Base-by-base conservation (phyloP, 2,888 invertebrate species). In the Poecilus cupreus region DNA sequence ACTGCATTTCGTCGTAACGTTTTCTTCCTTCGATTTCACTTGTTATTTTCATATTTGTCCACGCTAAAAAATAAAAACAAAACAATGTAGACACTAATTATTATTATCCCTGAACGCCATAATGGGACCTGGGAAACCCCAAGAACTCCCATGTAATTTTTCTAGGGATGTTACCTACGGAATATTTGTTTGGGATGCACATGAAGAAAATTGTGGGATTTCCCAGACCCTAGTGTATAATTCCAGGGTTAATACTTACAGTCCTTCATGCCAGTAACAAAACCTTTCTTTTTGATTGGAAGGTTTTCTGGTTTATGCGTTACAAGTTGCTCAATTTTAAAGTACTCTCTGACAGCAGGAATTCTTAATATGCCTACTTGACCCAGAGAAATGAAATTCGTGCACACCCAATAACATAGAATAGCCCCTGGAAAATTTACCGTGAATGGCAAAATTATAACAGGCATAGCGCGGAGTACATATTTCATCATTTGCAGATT, bases 371-470 rank as follows among this genome's bases (percentile, higher is more conserved):
- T 76, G 6, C 93, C 92, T 5, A 95, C 96, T 93, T 98, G 97
- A 0, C 91, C 83, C 2, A 98, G 88, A 0, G 97, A 97, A 83
- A 97, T 93, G 60, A 95, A 92, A 88, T 98, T 98, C 85, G 94
- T 95, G 24, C 96, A 93, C 13, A 93, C 92, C 98, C 98, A 98
- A 87, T 98, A 98, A 37, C 95, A 94, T 54, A 97, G 90, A 86
- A 98, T 94, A 0, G 95, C 97, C 16, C 96, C 94, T 10, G 97
- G 96, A 87, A 98, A 98, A 87, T 96, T 94, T 54, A 96, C 92
- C 6, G 94, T 96, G 86, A 98, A 94, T 0, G 97, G 96, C 82
- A 98, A 92, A 88, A 96, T 93, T 1, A 95, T 84, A 4, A 97
- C 0, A 0, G 98, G 98, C 83, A 97, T 85, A 0, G 92, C 94